Conservation (phyloP, 2,797 vertebrate genomes). For the Chelmon rostratus region DNA sequence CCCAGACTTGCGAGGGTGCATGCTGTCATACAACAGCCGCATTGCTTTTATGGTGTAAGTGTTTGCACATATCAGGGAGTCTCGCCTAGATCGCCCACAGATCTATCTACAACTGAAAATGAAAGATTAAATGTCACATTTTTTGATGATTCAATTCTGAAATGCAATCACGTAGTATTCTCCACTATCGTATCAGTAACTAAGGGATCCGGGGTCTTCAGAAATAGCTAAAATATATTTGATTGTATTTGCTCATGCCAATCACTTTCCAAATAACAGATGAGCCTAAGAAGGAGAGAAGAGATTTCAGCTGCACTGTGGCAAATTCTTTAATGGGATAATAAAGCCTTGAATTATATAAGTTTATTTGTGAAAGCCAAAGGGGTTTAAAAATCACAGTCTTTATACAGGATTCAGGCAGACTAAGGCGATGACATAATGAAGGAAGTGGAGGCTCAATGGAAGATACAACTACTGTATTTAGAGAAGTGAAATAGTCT, state of each 20-base stretch:
- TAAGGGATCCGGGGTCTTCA: background rate
- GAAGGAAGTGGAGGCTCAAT: conserved; percentile 31
- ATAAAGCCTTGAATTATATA: background rate
- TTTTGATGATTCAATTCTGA: conserved; percentile 12
- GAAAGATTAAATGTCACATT: conserved; percentile 34
- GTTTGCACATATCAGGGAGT: conserved; percentile 43
- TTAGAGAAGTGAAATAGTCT: conserved; percentile 42
- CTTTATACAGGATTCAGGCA: background rate
- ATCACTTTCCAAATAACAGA: background rate
- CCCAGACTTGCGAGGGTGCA: conserved; percentile 71
- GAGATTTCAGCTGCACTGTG: background rate
- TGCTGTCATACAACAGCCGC: conserved; percentile 42
- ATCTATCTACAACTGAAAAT: conserved; percentile 41
- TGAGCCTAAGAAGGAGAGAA: background rate
- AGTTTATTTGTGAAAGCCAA: background rate
- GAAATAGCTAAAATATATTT: background rate
- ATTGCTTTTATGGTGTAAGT: conserved; percentile 35
- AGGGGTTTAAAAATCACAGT: background rate
- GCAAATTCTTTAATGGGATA: background rate
- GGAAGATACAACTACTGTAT: background rate
- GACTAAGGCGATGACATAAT: background rate
- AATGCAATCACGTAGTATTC: background rate
- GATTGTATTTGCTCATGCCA: background rate
- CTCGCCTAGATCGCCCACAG: conserved; percentile 33
- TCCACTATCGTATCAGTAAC: background rate